Conservation (phyloP, 1,140 invertebrate species). For the Aricia agestis region DNA sequence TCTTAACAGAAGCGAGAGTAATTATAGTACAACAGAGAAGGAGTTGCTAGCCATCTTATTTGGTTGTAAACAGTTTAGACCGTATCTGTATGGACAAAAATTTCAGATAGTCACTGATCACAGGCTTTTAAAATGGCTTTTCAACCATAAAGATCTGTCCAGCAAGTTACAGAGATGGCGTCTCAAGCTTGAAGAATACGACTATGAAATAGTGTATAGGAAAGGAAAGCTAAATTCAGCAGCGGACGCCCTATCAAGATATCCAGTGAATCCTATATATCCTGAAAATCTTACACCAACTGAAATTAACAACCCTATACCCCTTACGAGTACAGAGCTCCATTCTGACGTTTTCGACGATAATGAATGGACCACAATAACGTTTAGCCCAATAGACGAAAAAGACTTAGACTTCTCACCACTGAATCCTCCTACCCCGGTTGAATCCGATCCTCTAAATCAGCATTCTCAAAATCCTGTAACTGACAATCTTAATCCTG, state of each 20-base stretch:
- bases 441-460: neutral
- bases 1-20: neutral
- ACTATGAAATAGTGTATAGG: neutral
- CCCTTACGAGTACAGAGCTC: neutral
- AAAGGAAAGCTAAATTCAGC: neutral
- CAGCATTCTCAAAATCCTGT: neutral
- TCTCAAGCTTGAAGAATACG: slow-evolving; percentile 13
- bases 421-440: neutral
- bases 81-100: neutral
- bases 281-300: neutral
- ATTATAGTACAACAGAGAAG: neutral
- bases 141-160: neutral
- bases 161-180: neutral
- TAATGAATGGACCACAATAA: neutral
- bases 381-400: neutral
- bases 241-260: neutral
- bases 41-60: neutral
- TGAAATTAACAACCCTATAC: neutral
- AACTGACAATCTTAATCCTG: neutral
- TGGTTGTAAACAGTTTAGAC: neutral
- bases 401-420: neutral
- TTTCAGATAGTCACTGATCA: neutral
- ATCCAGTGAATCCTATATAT: neutral
- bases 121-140: neutral
- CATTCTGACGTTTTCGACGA: neutral